Evolutionary conservation across 2,113 vertebrate genomes (phyloP).

Genomic region (Colius striatus): DNA sequence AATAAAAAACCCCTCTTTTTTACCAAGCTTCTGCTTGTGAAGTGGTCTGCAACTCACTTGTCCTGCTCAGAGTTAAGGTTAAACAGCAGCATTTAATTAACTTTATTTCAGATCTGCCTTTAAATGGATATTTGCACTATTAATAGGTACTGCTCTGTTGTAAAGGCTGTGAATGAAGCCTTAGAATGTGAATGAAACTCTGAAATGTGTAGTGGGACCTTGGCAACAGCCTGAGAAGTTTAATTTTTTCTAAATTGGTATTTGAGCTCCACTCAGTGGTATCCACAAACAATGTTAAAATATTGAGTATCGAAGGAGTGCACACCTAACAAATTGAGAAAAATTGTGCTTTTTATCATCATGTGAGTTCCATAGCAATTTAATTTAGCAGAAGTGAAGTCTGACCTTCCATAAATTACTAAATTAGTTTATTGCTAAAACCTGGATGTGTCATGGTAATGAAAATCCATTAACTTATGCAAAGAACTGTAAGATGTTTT

Average conservation of each 20-base stretch:
- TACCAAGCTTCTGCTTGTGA: neutral
- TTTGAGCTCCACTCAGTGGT: slow-evolving; percentile 67
- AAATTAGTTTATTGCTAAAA: neutral
- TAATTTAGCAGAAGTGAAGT: neutral
- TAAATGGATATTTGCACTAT: neutral
- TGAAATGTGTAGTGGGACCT: neutral
- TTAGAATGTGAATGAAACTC: neutral
- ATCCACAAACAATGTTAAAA: neutral
- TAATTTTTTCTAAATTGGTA: slow-evolving; percentile 32
- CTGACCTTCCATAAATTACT: neutral
- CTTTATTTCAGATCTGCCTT: neutral
- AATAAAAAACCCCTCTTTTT: neutral
- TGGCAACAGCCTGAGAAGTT: neutral
- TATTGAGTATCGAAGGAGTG: neutral
- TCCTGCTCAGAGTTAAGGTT: neutral
- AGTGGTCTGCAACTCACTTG: neutral
- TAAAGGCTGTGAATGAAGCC: neutral
- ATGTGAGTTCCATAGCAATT: neutral
- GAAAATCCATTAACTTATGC: neutral
- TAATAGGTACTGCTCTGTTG: neutral
- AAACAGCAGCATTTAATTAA: neutral
- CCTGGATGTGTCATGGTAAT: neutral
- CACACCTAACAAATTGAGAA: neutral
- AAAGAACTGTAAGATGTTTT: neutral
- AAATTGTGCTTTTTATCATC: neutral